Percentiles rank a stretch among this genome's conserved stretches.
phyloP scores from a whole-genome alignment of 2,888 invertebrate species.

The Phyllotreta striolata region DNA sequence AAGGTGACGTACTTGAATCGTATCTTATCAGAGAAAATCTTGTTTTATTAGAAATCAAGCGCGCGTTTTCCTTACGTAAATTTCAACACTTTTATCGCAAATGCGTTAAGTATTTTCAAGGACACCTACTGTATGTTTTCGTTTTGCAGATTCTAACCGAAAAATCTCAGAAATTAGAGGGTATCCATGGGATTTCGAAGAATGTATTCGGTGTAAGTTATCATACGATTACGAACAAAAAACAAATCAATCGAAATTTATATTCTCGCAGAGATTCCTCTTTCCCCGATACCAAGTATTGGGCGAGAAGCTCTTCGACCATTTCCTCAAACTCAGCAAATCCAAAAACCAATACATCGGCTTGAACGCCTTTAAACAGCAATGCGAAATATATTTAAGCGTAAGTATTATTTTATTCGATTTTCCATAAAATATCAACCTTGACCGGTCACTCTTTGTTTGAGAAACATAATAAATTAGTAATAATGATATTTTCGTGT shows the following conservation, averaged over 20 bases:
- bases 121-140: slow-evolving; percentile 17
- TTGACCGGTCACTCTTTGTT: background rate
- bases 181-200: slow-evolving; percentile 74
- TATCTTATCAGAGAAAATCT: slow-evolving; percentile 31
- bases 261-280: slow-evolving; percentile 70
- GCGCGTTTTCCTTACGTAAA: background rate
- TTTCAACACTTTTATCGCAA: slow-evolving; percentile 15
- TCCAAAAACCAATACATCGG: slow-evolving; percentile 71
- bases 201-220: slow-evolving; percentile 69
- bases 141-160: slow-evolving; percentile 72
- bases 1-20: slow-evolving; percentile 65
- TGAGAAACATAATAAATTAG: slow-evolving; percentile 3
- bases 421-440: background rate
- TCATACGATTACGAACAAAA: background rate
- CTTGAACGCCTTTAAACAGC: slow-evolving; percentile 72
- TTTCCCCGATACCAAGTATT: slow-evolving; percentile 81
- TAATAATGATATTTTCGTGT: slow-evolving; percentile 29
- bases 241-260: background rate
- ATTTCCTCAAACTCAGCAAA: slow-evolving; percentile 68
- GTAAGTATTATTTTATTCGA: slow-evolving; percentile 51
- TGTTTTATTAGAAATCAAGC: background rate
- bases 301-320: slow-evolving; percentile 72
- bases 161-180: slow-evolving; percentile 73
- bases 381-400: slow-evolving; percentile 72
- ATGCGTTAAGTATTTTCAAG: slow-evolving; percentile 31